Conservation (phyloP, 2,888 invertebrate species). For the Mesorhabditis spiculigera region DNA sequence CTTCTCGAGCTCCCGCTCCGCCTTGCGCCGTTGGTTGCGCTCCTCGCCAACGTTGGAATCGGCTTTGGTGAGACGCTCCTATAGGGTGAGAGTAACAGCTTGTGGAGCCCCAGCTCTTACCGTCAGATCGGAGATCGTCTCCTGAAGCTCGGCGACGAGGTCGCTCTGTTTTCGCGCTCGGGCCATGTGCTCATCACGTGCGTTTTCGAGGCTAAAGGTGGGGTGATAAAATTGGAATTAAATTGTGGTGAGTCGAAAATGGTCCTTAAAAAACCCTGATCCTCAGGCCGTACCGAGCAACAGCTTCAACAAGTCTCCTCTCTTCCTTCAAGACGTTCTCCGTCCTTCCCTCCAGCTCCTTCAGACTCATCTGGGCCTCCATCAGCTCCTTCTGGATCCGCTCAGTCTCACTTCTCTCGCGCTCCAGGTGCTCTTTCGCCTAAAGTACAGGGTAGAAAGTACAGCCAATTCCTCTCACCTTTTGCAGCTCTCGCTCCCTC, state of each 20-base stretch:
- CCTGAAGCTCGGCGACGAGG: slow-evolving; percentile 43
- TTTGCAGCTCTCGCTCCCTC: slow-evolving; percentile 30
- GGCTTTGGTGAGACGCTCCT: slow-evolving; percentile 32
- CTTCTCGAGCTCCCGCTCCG: slow-evolving; percentile 30
- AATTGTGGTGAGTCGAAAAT: not conserved
- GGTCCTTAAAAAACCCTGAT: no score
- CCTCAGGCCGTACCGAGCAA: not conserved
- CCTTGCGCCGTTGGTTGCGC: slow-evolving; percentile 29
- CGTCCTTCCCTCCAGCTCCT: slow-evolving; percentile 32
- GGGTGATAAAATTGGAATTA: not conserved
- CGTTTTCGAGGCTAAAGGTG: slow-evolving; percentile 19
- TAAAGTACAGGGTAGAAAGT: slow-evolving; percentile 2
- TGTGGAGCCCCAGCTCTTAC: slow-evolving; percentile 20
- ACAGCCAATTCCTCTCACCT: slow-evolving; percentile 9
- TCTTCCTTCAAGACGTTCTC: slow-evolving; percentile 26
- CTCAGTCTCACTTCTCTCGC: slow-evolving; percentile 24
- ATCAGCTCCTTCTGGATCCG: slow-evolving; percentile 28
- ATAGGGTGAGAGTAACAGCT: not conserved
- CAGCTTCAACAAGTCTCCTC: not conserved
- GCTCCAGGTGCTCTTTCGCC: slow-evolving; percentile 27
- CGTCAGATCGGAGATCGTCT: slow-evolving; percentile 42
- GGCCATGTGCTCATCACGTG: slow-evolving; percentile 29
- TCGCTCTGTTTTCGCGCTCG: slow-evolving; percentile 32
- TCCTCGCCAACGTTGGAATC: slow-evolving; percentile 34
- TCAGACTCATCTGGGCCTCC: slow-evolving; percentile 26